These are phyloP conservation scores for Brachirus orientalis DNA, from an alignment of 2,113 vertebrate species.

Conservation along the genomic window DNA sequence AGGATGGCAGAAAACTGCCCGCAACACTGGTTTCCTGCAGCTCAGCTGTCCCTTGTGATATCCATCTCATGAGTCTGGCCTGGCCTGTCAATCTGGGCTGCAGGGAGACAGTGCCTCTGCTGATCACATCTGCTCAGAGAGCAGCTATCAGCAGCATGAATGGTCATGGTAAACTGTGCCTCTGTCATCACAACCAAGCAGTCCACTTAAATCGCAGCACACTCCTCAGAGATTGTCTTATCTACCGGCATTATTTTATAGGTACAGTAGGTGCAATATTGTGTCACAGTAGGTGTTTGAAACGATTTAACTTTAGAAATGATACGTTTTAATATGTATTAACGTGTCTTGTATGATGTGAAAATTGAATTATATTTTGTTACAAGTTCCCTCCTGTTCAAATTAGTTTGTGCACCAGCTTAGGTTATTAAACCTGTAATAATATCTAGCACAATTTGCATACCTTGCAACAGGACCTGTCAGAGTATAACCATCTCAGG, in stretches of 20 bases:
- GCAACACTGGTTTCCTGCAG: slow-evolving; percentile 70
- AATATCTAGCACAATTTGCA: slow-evolving; percentile 33
- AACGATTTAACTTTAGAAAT: slow-evolving; percentile 14
- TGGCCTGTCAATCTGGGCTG: slow-evolving; percentile 74
- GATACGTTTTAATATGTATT: slow-evolving; percentile 20
- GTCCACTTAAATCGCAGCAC: slow-evolving; percentile 52
- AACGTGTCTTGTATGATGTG: not conserved
- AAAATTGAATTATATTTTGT: slow-evolving; percentile 22
- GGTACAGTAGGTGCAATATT: not conserved
- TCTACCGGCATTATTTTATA: slow-evolving; percentile 12
- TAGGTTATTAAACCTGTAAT: slow-evolving; percentile 39
- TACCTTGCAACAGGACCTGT: slow-evolving; percentile 29
- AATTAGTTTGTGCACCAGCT: slow-evolving; percentile 21
- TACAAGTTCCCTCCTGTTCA: slow-evolving; percentile 22
- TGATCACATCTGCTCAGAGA: slow-evolving; percentile 73
- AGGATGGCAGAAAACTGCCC: slow-evolving; percentile 73
- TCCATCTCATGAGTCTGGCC: slow-evolving; percentile 71
- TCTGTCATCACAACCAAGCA: slow-evolving; percentile 68
- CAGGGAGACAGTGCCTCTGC: slow-evolving; percentile 66
- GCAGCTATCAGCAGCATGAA: slow-evolving; percentile 72
- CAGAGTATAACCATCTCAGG: slow-evolving; percentile 37
- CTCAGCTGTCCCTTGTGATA: slow-evolving; percentile 75
- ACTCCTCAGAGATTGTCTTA: slow-evolving; percentile 31
- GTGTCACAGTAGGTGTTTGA: slow-evolving; percentile 14
- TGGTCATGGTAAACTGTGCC: slow-evolving; percentile 67